Percentiles rank a stretch among this genome's conserved stretches.
Evolutionary conservation across 2,888 invertebrate genomes (phyloP).

Genomic region (Petrolisthes cinctipes): DNA sequence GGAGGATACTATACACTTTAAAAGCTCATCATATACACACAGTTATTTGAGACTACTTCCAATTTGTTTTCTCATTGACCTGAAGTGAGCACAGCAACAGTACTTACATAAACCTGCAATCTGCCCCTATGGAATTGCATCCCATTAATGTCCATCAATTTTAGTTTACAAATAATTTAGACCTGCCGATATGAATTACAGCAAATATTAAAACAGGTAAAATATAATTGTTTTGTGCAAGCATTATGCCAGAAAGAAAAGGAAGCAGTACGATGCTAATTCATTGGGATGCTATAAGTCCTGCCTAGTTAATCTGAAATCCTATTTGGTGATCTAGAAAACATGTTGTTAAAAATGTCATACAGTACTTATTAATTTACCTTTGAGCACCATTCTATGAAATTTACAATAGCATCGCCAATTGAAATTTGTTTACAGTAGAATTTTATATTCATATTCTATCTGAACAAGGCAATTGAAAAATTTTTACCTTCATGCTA

Average conservation of each 20-base stretch:
- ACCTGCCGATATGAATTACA: constrained; percentile 49
- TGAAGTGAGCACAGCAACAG: constrained; percentile 43
- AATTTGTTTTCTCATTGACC: constrained; percentile 8
- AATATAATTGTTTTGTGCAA: constrained; percentile 56
- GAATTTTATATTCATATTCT: constrained; percentile 34
- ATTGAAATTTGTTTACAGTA: constrained; percentile 33
- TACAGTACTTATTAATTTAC: constrained; percentile 51
- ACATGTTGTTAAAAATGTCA: constrained; percentile 58
- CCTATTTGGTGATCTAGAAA: constrained; percentile 59
- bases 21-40: constrained; percentile 58
- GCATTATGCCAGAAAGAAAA: constrained; percentile 51
- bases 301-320: constrained; percentile 54
- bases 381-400: constrained; percentile 62
- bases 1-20: constrained; percentile 56
- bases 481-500: constrained; percentile 27
- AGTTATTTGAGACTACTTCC: constrained; percentile 44
- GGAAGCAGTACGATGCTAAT: constrained; percentile 48
- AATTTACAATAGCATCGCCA: constrained; percentile 59
- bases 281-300: constrained; percentile 49
- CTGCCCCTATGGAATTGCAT: constrained; percentile 58
- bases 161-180: constrained; percentile 50
- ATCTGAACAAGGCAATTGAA: constrained; percentile 30
- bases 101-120: constrained; percentile 59
- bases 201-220: constrained; percentile 43
- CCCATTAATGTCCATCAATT: constrained; percentile 50